Percentiles rank a stretch among this genome's conserved stretches.
Evolutionary conservation across 2,797 vertebrate species (phyloP).

Genomic region (Mionectes olivaceus): DNA sequence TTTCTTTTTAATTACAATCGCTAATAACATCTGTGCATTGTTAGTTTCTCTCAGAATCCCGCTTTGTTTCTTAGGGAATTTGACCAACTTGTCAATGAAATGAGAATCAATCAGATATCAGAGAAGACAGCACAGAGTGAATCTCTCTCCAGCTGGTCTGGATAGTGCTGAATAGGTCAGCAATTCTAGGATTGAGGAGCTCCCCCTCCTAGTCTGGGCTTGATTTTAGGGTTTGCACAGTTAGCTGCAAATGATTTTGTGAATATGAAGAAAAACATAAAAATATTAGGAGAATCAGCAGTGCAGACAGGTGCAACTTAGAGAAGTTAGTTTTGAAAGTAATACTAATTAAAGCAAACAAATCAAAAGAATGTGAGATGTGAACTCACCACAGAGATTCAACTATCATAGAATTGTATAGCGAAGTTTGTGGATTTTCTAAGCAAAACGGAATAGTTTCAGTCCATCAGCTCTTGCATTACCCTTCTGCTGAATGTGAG

Average conservation of each 20-base stretch:
- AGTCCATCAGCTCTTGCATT: neutral
- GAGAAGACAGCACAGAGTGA: neutral
- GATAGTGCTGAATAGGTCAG: neutral
- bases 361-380: neutral
- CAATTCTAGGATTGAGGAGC: neutral
- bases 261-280: neutral
- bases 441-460: neutral
- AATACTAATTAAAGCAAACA: neutral
- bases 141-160: neutral
- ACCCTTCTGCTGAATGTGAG: neutral
- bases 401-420: neutral
- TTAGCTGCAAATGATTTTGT: neutral
- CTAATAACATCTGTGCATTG: neutral
- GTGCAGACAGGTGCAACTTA: neutral
- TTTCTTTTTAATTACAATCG: slow-evolving; percentile 25
- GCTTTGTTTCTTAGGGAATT: neutral
- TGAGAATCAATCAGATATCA: neutral
- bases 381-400: neutral
- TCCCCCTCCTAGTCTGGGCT: neutral
- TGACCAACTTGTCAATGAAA: neutral
- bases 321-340: neutral
- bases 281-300: neutral
- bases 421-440: neutral
- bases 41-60: neutral
- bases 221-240: neutral